A percentile compares a stretch with the other conserved stretches of the same genome.
Conservation (phyloP, 2,888 invertebrate species). For the Leptinotarsa juncta region DNA sequence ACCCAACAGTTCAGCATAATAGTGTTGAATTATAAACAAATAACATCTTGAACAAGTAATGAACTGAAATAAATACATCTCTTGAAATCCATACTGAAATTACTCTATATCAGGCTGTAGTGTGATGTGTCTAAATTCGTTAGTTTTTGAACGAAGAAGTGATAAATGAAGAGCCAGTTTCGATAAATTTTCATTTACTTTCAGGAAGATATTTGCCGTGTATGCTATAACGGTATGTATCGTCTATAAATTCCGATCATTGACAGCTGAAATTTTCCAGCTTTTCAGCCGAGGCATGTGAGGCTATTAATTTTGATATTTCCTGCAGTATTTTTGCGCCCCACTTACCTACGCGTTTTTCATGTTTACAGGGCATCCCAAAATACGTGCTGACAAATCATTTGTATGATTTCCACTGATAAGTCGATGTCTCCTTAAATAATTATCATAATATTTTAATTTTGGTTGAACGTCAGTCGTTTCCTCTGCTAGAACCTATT, state of each 20-base stretch:
- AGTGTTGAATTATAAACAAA: too few relatives aligned
- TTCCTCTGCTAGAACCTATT: too few relatives aligned
- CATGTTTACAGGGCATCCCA: constrained; percentile 21
- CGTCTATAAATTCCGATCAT: constrained; percentile 34
- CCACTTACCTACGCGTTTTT: constrained; percentile 28
- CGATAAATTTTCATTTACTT: constrained; percentile 34
- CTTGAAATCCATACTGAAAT: too few relatives aligned
- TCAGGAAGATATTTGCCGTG: constrained; percentile 33
- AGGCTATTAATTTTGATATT: constrained; percentile 41
- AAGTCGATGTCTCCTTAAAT: too few relatives aligned
- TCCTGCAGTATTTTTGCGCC: constrained; percentile 26
- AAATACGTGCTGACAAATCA: background rate
- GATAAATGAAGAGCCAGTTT: constrained; percentile 18
- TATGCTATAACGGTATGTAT: constrained; percentile 27
- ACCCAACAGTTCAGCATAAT: too few relatives aligned
- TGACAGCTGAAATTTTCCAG: constrained; percentile 38
- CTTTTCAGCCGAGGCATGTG: constrained; percentile 31
- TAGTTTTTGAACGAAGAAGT: constrained; percentile 1
- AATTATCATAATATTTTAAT: too few relatives aligned
- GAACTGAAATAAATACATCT: too few relatives aligned
- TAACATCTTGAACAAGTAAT: too few relatives aligned
- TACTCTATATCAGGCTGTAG: too few relatives aligned
- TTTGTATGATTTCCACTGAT: too few relatives aligned
- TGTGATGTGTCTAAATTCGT: constrained; percentile 1
- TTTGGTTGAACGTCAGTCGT: too few relatives aligned